Percentiles rank a stretch among this genome's conserved stretches.
These are phyloP conservation scores for Callipepla californica DNA, from an alignment of 2,113 vertebrate species.

Conservation along the genomic window DNA sequence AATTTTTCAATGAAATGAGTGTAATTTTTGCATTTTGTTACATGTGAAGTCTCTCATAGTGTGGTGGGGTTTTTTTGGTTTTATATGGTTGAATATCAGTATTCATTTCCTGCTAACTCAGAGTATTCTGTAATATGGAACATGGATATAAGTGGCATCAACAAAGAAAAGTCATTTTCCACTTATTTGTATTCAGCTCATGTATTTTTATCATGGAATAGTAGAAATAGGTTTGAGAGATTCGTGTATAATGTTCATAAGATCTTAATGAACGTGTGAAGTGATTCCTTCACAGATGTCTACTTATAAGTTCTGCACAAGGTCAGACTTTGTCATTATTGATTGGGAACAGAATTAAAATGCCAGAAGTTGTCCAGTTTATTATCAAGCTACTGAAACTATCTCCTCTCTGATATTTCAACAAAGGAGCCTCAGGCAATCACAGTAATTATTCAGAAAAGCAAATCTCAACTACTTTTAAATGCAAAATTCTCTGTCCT, in stretches of 20 bases:
- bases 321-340: constrained; percentile 66
- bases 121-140: background rate
- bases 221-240: constrained; percentile 47
- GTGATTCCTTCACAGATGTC: constrained; percentile 47
- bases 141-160: background rate
- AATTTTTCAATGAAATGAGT: background rate
- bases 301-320: constrained; percentile 55
- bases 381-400: constrained; percentile 64
- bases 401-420: constrained; percentile 65
- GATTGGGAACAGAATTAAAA: constrained; percentile 65
- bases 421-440: constrained; percentile 62
- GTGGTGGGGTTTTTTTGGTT: background rate
- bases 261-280: constrained; percentile 40
- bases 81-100: background rate
- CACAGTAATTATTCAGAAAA: constrained; percentile 69
- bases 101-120: background rate
- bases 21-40: background rate
- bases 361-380: constrained; percentile 67
- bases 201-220: background rate
- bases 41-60: background rate
- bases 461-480: constrained; percentile 64
- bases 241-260: constrained; percentile 45
- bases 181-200: constrained; percentile 34
- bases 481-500: constrained; percentile 55
- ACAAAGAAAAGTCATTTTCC: constrained; percentile 16